phyloP scores from a whole-genome alignment of 2,797 vertebrate species.

The Mus minutoides region DNA sequence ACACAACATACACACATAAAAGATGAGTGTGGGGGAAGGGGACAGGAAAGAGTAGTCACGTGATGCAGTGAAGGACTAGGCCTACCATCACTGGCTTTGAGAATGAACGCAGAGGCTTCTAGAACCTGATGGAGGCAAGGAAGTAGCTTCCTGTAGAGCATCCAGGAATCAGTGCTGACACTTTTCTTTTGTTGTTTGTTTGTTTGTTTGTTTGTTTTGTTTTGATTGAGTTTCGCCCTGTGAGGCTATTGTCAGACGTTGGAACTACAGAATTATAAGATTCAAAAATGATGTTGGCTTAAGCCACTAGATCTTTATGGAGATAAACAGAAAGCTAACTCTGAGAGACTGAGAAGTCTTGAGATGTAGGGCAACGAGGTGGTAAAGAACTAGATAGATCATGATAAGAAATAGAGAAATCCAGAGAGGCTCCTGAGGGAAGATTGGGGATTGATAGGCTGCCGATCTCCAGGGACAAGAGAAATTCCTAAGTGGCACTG shows the following conservation, averaged over 20 bases:
- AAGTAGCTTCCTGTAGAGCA: background rate
- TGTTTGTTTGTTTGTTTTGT: too few species aligned
- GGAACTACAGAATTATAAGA: background rate
- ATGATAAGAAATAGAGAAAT: background rate
- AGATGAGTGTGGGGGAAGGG: background rate
- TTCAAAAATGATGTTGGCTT: background rate
- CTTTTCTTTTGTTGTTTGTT: too few species aligned
- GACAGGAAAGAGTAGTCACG: background rate
- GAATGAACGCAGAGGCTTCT: background rate
- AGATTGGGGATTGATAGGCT: background rate
- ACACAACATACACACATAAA: background rate
- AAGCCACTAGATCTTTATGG: background rate
- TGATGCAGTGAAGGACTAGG: background rate
- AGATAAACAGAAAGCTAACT: background rate
- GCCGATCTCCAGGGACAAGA: fast-evolving
- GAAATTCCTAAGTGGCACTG: background rate
- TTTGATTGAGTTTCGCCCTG: background rate
- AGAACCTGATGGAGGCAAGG: background rate
- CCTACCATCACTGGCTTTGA: fast-evolving
- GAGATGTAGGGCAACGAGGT: background rate
- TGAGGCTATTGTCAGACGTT: background rate
- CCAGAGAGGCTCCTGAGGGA: background rate
- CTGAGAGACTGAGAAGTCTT: background rate
- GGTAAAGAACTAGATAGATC: background rate
- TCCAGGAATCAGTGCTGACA: background rate